Conservation (phyloP, 2,888 invertebrate species). For the Pyralis farinalis region DNA sequence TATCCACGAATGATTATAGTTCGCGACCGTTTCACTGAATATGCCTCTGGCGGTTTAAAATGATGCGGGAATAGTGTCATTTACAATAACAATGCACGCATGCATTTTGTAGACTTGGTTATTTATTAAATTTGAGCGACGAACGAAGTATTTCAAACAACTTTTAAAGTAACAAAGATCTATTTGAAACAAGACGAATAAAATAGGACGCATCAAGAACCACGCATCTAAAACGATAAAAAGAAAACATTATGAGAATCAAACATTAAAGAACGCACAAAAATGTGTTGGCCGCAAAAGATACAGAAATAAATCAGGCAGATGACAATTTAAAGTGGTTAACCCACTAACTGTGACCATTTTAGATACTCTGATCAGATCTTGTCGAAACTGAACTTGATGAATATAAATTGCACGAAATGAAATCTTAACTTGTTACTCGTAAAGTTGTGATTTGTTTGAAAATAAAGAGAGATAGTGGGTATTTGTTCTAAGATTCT, state of each 20-base stretch:
- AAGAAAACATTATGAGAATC: conserved; percentile 13
- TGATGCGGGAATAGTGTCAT: conserved; percentile 33
- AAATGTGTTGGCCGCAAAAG: conserved; percentile 75
- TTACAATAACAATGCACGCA: conserved; percentile 10
- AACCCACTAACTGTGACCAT: conserved; percentile 82
- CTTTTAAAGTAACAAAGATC: too few relatives aligned
- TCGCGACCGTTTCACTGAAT: conserved; percentile 67
- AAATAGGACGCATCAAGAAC: conserved; percentile 7
- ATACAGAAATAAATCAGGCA: conserved; percentile 80
- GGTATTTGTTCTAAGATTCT: conserved; percentile 73
- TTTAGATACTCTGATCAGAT: conserved; percentile 81
- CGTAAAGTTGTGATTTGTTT: conserved; percentile 47
- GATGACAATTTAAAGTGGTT: conserved; percentile 83
- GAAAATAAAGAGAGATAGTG: conserved; percentile 43
- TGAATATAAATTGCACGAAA: conserved; percentile 24
- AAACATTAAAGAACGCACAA: conserved; percentile 45
- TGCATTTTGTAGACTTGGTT: too few relatives aligned
- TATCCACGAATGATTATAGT: conserved; percentile 77
- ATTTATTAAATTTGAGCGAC: too few relatives aligned
- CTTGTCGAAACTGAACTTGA: conserved; percentile 68
- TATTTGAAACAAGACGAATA: too few relatives aligned
- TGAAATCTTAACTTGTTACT: conserved; percentile 31
- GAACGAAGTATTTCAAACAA: too few relatives aligned
- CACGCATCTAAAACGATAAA: conserved; percentile 18
- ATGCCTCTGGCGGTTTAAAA: conserved; percentile 53